Evolutionary conservation across 2,113 vertebrate species (phyloP), one percentile per base, ranked within the genome.

Genomic region (Ciconia maguari): DNA sequence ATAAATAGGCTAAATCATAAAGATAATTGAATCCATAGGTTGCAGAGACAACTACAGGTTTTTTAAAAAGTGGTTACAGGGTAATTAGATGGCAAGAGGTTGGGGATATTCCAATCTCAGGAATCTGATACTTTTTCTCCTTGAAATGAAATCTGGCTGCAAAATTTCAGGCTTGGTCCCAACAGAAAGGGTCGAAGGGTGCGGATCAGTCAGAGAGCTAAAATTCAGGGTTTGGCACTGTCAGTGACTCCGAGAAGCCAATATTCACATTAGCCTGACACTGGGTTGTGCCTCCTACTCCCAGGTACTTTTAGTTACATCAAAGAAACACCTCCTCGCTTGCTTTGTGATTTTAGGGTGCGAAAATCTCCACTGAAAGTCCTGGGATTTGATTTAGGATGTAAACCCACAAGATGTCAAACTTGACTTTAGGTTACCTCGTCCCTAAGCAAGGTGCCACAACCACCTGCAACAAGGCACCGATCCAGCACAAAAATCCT

Each of bases 31-130:
- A 49, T 70, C 49, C 54, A 61, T 10, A 29, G 16, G 27, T 15
- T 72, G 61, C 21, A 7, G 54, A 82, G 78, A 69, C 22, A 84
- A 91, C 69, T 24, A 41, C 0, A 0, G 1, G 5, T 7, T 75
- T 89, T 88, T 49, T 88, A 44, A 48, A 81, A 74, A 80, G 42
- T 9, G 21, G 46, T 42, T 62, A 64, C 25, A 85, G 9, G 16
- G 42, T 20, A 78, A 92, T 26, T 51, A 78, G 46, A 46, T 7
- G 29, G 52, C 26, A 69, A 36, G 25, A 44, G 5, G 20, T 41
- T 57, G 69, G 54, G 46, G 27, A 66, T 85, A 87, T 68, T 87
- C 32, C 69, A 60, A 21, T 34, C 61, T 84, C 6, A 5, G 65
- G 30, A 85, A 69, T 70, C 42, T 38, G 61, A 58, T 74, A 17